Percentiles rank a stretch among this genome's conserved stretches.
Conservation (phyloP, 2,113 vertebrate genomes). For the Gymnarchus niloticus region DNA sequence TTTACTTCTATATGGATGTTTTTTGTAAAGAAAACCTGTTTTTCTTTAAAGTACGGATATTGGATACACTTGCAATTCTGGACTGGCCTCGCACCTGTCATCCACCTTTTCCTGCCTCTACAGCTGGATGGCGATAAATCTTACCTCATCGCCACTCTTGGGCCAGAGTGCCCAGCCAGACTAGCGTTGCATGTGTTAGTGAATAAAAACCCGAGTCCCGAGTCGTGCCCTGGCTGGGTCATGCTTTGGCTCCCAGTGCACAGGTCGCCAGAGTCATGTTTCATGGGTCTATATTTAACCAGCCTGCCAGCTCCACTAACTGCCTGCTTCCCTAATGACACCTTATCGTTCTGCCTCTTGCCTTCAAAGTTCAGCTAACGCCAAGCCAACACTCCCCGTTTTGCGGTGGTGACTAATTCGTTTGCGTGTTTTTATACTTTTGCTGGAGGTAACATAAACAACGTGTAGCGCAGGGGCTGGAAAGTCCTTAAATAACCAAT, state of each 20-base stretch:
- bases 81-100: neutral
- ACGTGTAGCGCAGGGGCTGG: neutral
- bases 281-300: conserved; percentile 56
- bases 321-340: neutral
- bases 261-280: conserved; percentile 52
- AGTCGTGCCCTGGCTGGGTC: conserved; percentile 9
- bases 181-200: conserved; percentile 3
- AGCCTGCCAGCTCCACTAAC: conserved; percentile 20
- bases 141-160: neutral
- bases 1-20: neutral
- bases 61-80: neutral
- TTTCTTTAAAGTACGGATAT: neutral
- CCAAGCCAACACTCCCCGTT: neutral
- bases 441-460: neutral
- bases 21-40: neutral
- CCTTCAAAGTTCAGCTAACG: neutral
- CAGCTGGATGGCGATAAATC: conserved; percentile 30
- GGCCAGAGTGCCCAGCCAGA: conserved; percentile 15
- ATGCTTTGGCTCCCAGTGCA: conserved; percentile 27
- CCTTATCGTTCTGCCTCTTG: neutral
- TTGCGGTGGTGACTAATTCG: neutral
- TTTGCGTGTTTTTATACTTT: neutral
- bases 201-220: neutral
- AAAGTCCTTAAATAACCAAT: neutral
- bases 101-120: conserved; percentile 14